Base-by-base conservation (phyloP, 2,797 vertebrate species). In the Philypnodon macrostomus region DNA sequence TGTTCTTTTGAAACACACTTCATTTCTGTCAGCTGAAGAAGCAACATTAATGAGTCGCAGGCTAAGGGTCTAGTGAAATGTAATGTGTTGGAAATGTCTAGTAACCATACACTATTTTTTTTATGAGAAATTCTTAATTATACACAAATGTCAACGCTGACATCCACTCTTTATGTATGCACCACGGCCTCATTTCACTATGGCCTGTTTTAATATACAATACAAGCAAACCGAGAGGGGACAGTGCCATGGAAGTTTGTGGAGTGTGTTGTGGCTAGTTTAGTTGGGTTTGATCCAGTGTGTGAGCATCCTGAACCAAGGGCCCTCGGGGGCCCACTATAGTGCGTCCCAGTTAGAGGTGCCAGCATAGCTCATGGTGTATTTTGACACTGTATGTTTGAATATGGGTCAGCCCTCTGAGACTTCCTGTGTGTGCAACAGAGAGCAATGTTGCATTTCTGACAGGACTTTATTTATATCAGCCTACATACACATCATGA, bases 321-420 rank as follows among this genome's bases (percentile, higher is more conserved):
- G 68, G 57, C 75, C 76, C 77, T 79, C 50, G 14, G 57, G 69
- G 80, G 67, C 66, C 73, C 65, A 40, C 63, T 77, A 77, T 81
- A 79, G 63, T 83, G 79, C 63, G 87, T 81, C 85, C 87, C 83
- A 89, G 73, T 85, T 89, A 79, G 72, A 46, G 75, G 41, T 80
- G 84, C 83, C 83, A 81, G 73, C 53, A 70, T 84, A 18, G 84
- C 80, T 85, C 44, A 63, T 61, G 77, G 84, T 81, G 66, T 71
- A 68, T 76, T 79, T 83, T 61, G 30, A 71, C 66, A 66, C 58
- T 10, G 52, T 51, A 34, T 49, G 50, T 58, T 47, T 63, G 66
- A 70, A 84, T 83, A 50, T 85, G 77, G 76, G 78, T 80, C 78
- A 81, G 56, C 56, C n/a, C 58, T 67, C 39, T 79, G 50, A 63